Base-by-base conservation (phyloP, 2,888 invertebrate genomes). In the Cantharis nigra region DNA sequence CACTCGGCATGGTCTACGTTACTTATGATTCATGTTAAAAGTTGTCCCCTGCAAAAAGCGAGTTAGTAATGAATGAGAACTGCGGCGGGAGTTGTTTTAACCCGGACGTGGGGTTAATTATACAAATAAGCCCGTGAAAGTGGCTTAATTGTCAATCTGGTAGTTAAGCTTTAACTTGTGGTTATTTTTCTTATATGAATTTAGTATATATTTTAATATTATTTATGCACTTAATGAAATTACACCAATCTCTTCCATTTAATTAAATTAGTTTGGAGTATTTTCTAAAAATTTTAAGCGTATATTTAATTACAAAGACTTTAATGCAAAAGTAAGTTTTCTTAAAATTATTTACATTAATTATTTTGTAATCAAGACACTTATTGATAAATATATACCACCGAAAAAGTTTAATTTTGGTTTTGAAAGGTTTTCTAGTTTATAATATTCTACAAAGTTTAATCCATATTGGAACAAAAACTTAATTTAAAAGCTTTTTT, bases 41-140 rank as follows among this genome's bases (percentile, higher is more conserved):
- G 80, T 82, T 81, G 77, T 76, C 80, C 74, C 81, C 77, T 79
- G 80, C 78, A 82, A 82, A 82, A 80, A 82, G 81, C 81, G 79
- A 80, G 81, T 79, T 80, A 78, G 78, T 81, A 80, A 83, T 82
- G 79, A 81, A 82, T 82, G 81, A 82, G 79, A 83, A 80, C 78
- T 77, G 80, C 75, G 77, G 78, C 78, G 80, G 79, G 80, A 81
- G 81, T 80, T 81, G 78, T 81, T 82, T 81, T 82, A 81, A 81
- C 79, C 83, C 84, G 84, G 84, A 83, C 82, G 83, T 83, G 74
- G 82, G 83, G 81, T 82, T 83, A 83, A 83, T 83, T 83, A 81
- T 81, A 80, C 81, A 82, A 80, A 82, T 83, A 81, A 78, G 72
- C 30, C 70, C 67, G 71, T 74, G 71, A 77, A 75, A 82, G 80